phyloP scores from a whole-genome alignment of 2,888 invertebrate species.

The Sarcophaga rosellei region DNA sequence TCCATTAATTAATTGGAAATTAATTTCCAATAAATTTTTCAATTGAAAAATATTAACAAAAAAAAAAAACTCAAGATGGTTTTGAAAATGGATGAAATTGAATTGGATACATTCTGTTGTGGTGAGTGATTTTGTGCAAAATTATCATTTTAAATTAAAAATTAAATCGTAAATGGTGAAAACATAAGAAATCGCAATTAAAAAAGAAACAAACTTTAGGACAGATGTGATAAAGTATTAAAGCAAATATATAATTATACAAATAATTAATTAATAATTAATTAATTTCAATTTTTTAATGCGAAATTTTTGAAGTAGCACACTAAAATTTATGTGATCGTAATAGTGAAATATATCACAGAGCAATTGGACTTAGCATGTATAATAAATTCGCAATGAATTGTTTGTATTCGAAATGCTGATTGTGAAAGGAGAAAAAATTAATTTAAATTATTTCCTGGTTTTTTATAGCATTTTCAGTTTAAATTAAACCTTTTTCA shows the following conservation, averaged over 20 bases:
- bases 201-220: background rate
- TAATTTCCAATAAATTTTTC: background rate
- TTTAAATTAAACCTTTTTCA: too few species aligned
- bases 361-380: too few species aligned
- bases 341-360: too few species aligned
- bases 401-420: too few species aligned
- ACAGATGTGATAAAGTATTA: too few species aligned
- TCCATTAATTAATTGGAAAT: background rate
- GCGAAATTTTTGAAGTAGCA: background rate
- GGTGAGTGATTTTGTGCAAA: constrained; percentile 74
- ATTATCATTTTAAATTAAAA: background rate
- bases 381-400: too few species aligned
- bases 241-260: too few species aligned
- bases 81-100: constrained; percentile 76
- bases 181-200: background rate
- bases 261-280: too few species aligned
- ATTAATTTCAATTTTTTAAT: background rate
- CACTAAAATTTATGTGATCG: too few species aligned
- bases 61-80: constrained; percentile 66
- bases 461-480: too few species aligned
- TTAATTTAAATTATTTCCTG: background rate
- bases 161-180: background rate
- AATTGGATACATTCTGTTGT: constrained; percentile 80
- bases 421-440: background rate
- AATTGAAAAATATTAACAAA: background rate